Base-by-base conservation (phyloP, 2,797 vertebrate genomes). In the Pogonophryne albipinna region DNA sequence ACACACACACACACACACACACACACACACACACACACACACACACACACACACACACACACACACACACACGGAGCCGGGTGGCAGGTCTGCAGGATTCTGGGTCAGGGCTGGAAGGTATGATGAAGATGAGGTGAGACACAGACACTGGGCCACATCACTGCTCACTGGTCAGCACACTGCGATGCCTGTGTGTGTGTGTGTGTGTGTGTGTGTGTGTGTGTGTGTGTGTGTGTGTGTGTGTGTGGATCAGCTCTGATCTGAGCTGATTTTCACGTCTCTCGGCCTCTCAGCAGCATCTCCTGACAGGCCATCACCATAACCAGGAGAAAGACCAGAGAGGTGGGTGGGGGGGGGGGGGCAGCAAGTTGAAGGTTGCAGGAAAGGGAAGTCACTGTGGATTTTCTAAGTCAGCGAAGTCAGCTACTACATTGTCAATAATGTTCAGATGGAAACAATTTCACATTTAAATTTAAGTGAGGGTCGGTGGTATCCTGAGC, bases 121-220 rank as follows among this genome's bases (percentile, higher is more conserved):
- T 92, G 90, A 92, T 82, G 90, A 79, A 91, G 78, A 92, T 91
- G 65, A 89, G 83, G 85, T 83, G 72, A 79, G 90, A 92, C 90
- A 88, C 51, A 27, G 47, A 64, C 74, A 68, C 82, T 72, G 85
- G 87, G 90, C 88, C 88, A 86, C 81, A 88, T 91, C 76, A 88
- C 82, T 19, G 80, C 89, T 90, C 71, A 71, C 79, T 87, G 84
- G 88, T 87, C 88, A 91, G 85, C 80, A 45, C 73, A 81, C 79
- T 51, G 47, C 51, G 59, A 27, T 62, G 76, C 65, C 51, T 65
- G 68, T 27, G 67, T 31, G 27, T 51, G 44, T 16, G 62, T 51
- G 62, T 38, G n/a, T n/a, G n/a, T n/a, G n/a, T n/a, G n/a, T n/a
- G n/a, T n/a, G n/a, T n/a, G n/a, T n/a, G n/a, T n/a, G n/a, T n/a